A percentile compares a stretch with the other conserved stretches of the same genome.
phyloP scores from a whole-genome alignment of 2,797 vertebrate genomes.

The Gymnothorax javanicus region DNA sequence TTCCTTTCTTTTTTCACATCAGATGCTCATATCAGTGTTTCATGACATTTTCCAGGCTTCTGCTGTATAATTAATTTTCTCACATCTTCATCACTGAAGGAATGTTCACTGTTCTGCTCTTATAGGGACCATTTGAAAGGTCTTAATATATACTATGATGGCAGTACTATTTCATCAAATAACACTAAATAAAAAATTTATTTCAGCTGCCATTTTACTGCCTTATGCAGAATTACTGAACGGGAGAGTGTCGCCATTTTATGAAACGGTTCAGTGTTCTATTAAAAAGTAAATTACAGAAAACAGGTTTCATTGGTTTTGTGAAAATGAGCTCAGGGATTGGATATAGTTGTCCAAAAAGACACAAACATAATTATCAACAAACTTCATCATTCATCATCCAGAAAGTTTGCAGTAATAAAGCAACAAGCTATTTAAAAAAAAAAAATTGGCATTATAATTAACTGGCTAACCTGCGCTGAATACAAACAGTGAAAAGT shows the following conservation, averaged over 20 bases:
- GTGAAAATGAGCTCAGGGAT: not conserved
- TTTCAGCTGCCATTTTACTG: too few relatives aligned
- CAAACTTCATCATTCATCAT: too few relatives aligned
- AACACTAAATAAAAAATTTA: too few relatives aligned
- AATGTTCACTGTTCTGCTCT: not conserved
- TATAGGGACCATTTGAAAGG: too few relatives aligned
- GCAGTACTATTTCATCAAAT: not conserved
- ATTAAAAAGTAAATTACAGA: not conserved
- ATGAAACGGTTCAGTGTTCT: not conserved
- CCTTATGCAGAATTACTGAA: not conserved
- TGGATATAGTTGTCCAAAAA: not conserved
- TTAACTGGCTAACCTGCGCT: too few relatives aligned
- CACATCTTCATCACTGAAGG: not conserved
- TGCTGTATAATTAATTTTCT: not conserved
- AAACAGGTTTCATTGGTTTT: not conserved
- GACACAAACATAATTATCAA: not conserved
- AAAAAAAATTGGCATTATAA: too few relatives aligned
- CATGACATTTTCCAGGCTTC: not conserved
- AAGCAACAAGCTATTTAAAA: too few relatives aligned
- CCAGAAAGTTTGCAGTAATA: too few relatives aligned
- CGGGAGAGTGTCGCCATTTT: not conserved
- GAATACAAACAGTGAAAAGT: too few relatives aligned
- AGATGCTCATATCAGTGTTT: not conserved
- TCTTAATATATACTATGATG: not conserved
- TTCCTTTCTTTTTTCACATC: not conserved